Evolutionary conservation across 2,888 invertebrate species (phyloP).

Genomic region (Mantis religiosa): DNA sequence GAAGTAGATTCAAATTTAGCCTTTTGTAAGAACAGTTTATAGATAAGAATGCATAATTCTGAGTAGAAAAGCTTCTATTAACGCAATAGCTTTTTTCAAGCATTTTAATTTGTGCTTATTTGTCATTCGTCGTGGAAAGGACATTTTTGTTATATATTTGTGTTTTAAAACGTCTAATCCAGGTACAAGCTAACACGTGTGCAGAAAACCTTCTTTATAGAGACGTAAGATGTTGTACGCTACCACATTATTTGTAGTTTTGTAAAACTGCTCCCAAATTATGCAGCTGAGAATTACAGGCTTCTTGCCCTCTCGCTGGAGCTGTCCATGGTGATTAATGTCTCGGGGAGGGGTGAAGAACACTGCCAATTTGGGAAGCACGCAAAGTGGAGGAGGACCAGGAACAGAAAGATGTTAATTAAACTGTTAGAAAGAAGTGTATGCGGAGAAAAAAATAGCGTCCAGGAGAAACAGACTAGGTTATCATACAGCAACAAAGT

Average conservation of each 20-base stretch:
- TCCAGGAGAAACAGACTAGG: not conserved
- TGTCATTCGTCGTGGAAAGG: no score
- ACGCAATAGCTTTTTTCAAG: no score
- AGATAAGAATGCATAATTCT: no score
- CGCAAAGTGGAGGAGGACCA: not conserved
- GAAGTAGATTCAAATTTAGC: no score
- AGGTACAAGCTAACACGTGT: no score
- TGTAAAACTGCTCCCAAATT: not conserved
- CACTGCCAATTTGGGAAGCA: not conserved
- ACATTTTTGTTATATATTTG: no score
- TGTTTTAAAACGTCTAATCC: no score
- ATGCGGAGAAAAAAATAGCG: not conserved
- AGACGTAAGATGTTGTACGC: not conserved
- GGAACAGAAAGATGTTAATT: not conserved
- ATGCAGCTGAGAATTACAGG: not conserved
- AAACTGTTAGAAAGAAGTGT: not conserved
- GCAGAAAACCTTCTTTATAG: no score
- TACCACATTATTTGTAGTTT: not conserved
- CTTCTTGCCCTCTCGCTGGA: not conserved
- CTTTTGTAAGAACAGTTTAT: no score
- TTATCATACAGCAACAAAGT: no score
- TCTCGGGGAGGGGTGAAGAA: not conserved
- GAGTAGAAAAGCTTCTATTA: no score
- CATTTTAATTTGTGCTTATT: no score
- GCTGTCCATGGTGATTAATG: not conserved